Percentiles rank a stretch among this genome's conserved stretches.
Conservation (phyloP, 2,113 vertebrate species). For the Tychaedon coryphoeus region DNA sequence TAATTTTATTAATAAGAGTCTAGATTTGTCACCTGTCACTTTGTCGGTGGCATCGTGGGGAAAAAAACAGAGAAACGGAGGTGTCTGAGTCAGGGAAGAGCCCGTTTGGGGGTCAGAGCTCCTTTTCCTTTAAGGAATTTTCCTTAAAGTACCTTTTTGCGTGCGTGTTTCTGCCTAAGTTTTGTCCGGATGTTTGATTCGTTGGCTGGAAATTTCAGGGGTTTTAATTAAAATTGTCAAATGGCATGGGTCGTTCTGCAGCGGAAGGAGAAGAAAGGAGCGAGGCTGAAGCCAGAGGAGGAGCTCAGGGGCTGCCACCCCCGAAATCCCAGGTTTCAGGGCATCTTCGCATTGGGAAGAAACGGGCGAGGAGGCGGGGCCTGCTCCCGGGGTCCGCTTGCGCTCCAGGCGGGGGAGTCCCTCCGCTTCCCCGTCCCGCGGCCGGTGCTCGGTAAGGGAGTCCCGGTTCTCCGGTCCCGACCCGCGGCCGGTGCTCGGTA, state of each 20-base stretch:
- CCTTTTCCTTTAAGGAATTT: background rate
- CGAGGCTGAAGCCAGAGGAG: background rate
- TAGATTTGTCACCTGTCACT: background rate
- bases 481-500: background rate
- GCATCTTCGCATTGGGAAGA: background rate
- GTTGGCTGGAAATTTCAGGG: background rate
- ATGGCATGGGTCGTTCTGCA: rapidly evolving
- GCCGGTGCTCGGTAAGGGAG: background rate
- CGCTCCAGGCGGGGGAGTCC: rapidly evolving
- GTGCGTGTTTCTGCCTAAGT: rapidly evolving
- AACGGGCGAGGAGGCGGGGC: no score
- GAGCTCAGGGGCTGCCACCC: rapidly evolving
- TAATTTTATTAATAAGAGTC: background rate
- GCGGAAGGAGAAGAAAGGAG: background rate
- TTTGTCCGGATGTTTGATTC: background rate
- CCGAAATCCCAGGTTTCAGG: background rate
- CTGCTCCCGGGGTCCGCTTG: no score
- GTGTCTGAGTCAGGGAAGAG: background rate
- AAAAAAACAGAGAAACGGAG: rapidly evolving
- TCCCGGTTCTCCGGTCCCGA: rapidly evolving
- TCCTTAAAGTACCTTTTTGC: background rate
- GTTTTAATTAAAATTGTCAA: background rate
- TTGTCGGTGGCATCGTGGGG: rapidly evolving
- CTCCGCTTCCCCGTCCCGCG: no score
- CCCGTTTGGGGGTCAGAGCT: background rate